These are phyloP conservation scores for Cynocephalus volans DNA, from an alignment of 2,113 vertebrate species.

Conservation along the genomic window DNA sequence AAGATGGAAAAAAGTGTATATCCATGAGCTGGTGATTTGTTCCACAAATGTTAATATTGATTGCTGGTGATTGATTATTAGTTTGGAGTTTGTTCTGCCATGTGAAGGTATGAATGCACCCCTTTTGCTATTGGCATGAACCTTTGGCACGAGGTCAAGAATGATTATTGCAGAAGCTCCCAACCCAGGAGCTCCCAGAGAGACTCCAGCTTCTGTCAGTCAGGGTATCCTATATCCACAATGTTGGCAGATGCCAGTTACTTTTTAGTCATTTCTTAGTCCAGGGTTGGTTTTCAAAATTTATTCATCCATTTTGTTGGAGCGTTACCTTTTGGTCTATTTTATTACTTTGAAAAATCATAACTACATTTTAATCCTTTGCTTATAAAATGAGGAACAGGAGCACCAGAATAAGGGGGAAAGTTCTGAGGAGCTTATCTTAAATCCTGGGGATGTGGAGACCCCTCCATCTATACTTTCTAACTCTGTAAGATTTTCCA, in stretches of 20 bases:
- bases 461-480: neutral
- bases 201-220: neutral
- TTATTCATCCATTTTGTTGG: neutral
- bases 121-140: neutral
- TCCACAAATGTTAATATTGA: neutral
- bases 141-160: neutral
- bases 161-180: neutral
- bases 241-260: neutral
- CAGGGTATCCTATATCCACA: neutral
- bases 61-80: neutral
- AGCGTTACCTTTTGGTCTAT: neutral
- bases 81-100: neutral
- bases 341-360: slow-evolving; percentile 9
- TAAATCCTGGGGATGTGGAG: neutral
- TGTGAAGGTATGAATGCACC: neutral
- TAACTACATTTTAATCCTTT: neutral
- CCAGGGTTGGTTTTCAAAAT: neutral
- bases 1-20: neutral
- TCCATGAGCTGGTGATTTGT: neutral
- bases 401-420: neutral
- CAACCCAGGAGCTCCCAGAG: neutral
- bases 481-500: neutral
- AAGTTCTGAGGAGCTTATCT: neutral
- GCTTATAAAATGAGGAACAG: slow-evolving; percentile 7
- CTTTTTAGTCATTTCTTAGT: neutral